A percentile compares a stretch with the other conserved stretches of the same genome.
Evolutionary conservation across 1,140 invertebrate species (phyloP).

Genomic region (Bicyclus anynana): DNA sequence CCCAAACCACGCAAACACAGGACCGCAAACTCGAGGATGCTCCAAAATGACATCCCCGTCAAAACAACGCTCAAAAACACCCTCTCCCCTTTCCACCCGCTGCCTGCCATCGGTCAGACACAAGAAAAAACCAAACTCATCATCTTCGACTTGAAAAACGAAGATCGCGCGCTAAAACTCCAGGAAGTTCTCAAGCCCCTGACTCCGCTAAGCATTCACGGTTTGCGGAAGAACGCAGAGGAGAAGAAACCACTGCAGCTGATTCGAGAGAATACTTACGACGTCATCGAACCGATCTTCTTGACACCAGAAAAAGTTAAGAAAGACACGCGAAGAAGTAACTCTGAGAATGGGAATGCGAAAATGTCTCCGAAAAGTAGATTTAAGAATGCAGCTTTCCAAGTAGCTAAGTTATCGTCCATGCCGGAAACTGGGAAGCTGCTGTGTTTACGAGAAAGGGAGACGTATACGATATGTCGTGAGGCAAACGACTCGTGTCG

Average conservation of each 20-base stretch:
- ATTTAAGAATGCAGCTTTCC: constrained; percentile 64
- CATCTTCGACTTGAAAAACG: constrained; percentile 51
- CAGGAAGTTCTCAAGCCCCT: constrained; percentile 57
- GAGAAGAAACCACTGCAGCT: constrained; percentile 51
- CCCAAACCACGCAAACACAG: constrained; percentile 49
- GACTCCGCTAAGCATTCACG: constrained; percentile 53
- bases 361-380: constrained; percentile 58
- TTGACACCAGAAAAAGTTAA: constrained; percentile 43
- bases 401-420: constrained; percentile 57
- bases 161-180: constrained; percentile 44
- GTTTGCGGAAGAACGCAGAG: constrained; percentile 40
- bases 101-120: constrained; percentile 69
- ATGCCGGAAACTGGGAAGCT: constrained; percentile 61
- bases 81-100: constrained; percentile 65
- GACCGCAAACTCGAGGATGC: constrained; percentile 63
- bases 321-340: constrained; percentile 29
- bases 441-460: constrained; percentile 55
- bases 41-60: constrained; percentile 55
- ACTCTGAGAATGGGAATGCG: constrained; percentile 16
- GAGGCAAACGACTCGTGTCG: constrained; percentile 43
- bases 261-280: constrained; percentile 65
- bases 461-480: constrained; percentile 39
- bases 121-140: constrained; percentile 60
- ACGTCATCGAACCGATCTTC: constrained; percentile 62
- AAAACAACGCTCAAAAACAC: constrained; percentile 60